Percentiles rank a stretch among this genome's conserved stretches.
These are phyloP conservation scores for Eriosoma lanigerum DNA, from an alignment of 1,140 invertebrate genomes.

Conservation along the genomic window DNA sequence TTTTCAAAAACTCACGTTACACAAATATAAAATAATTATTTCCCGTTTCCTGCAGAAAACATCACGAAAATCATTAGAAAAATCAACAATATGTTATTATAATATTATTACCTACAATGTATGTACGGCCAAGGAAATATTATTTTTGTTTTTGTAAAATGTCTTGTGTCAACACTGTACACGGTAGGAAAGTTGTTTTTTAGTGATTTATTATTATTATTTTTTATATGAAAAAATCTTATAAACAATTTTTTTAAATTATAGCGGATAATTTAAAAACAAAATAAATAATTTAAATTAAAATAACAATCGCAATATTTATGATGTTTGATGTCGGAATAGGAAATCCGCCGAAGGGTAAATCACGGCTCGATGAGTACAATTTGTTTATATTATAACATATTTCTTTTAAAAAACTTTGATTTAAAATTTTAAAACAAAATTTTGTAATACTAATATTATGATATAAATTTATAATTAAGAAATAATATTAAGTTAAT, in stretches of 20 bases:
- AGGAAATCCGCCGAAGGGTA: background rate
- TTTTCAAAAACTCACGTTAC: background rate
- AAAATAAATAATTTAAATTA: background rate
- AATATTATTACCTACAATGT: no score
- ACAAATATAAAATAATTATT: background rate
- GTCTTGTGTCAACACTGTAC: background rate
- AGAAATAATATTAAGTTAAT: no score
- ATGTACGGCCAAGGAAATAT: no score
- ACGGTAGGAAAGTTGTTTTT: background rate
- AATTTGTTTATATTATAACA: background rate
- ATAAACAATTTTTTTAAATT: background rate
- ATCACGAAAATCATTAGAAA: background rate
- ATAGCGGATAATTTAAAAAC: background rate
- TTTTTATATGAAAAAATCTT: background rate
- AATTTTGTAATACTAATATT: no score
- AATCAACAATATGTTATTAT: background rate
- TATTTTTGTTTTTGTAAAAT: background rate
- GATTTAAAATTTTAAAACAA: conserved; percentile 1
- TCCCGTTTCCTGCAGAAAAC: no score
- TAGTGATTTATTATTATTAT: background rate
- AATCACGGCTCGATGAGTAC: background rate
- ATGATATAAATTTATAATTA: no score
- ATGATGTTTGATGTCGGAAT: background rate
- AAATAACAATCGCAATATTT: background rate
- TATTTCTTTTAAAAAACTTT: conserved; percentile 1